Conservation (phyloP, 2,888 invertebrate genomes). For the Leptarthrus brevirostris region DNA sequence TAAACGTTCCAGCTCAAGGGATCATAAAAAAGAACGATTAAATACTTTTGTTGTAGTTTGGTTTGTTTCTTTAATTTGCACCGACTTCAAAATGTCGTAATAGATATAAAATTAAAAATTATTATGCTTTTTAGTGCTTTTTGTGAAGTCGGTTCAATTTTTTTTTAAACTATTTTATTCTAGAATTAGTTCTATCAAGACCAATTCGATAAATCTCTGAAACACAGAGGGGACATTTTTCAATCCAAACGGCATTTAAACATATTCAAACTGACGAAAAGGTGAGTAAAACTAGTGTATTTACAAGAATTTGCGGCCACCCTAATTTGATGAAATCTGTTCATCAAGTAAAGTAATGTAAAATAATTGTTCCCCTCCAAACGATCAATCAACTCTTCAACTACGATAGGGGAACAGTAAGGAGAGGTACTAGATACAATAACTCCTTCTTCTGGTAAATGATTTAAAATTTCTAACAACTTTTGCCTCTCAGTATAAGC, state of each 20-base stretch:
- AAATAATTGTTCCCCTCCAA: slow-evolving; percentile 52
- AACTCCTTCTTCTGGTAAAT: slow-evolving; percentile 4
- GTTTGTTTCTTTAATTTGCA: too few species aligned
- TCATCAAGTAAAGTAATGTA: slow-evolving; percentile 52
- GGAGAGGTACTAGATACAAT: slow-evolving; percentile 42
- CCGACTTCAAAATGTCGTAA: too few species aligned
- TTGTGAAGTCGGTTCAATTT: too few species aligned
- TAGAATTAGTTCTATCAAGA: too few species aligned
- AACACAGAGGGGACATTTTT: slow-evolving; percentile 46
- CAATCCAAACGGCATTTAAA: slow-evolving; percentile 52
- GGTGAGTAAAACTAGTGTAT: slow-evolving; percentile 54
- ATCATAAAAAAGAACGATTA: too few species aligned
- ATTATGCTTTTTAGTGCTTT: too few species aligned
- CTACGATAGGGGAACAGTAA: slow-evolving; percentile 45
- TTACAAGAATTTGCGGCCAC: slow-evolving; percentile 52
- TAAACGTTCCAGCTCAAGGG: too few species aligned
- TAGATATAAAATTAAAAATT: too few species aligned
- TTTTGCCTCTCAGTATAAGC: neutral
- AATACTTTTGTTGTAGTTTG: too few species aligned
- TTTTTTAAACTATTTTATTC: too few species aligned
- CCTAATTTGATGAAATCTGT: slow-evolving; percentile 54
- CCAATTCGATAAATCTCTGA: slow-evolving; percentile 55
- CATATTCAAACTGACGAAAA: slow-evolving; percentile 52
- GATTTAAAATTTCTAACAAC: slow-evolving; percentile 18
- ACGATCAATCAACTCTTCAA: slow-evolving; percentile 44